Evolutionary conservation across 1,140 invertebrate species (phyloP), one percentile per base, ranked within the genome.

Genomic region (Diabrotica virgifera): DNA sequence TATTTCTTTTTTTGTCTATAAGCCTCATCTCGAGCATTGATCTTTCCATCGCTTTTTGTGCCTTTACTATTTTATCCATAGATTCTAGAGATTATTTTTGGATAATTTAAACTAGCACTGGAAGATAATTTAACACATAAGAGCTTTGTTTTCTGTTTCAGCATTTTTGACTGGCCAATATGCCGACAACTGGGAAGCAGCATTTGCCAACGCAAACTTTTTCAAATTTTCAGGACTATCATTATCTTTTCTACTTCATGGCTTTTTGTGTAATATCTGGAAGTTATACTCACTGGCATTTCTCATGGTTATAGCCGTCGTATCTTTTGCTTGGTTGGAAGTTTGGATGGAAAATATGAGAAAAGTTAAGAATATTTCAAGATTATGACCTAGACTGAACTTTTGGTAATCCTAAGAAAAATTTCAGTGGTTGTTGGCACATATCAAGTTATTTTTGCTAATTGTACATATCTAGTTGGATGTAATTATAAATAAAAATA

Each of bases 251-350:
- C 72, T 69, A 0, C 60, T 79, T 5, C 82, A 83, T 62, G 76
- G 77, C 40, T 66, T 74, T 9, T 65, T 82, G 12, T 83, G 82
- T 70, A 82, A 81, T 63, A 77, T 74, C 69, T 59, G 77, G 63
- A 83, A 83, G 66, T 66, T 83, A 12, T 83, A 83, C 67, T 60
- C 75, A 11, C 65, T 82, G 50, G 77, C 75, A 5, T 75, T 72
- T 8, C 68, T 78, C 2, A 69, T 83, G 66, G 52, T 80, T 4
- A 55, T 78, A 13, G 76, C 79, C 11, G 73, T 81, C 0, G 54
- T 78, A 11, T 77, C 80, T 5, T 82, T 80, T 62, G 74, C 74
- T 6, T 79, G 75, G 68, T 66, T 80, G 36, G 82, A 81, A 64
- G 70, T 77, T 6, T 65, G 72, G 61, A 63, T 81, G 59, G 76